Evolutionary conservation across 2,888 invertebrate genomes (phyloP).

Genomic region (Yponomeuta malinellus): DNA sequence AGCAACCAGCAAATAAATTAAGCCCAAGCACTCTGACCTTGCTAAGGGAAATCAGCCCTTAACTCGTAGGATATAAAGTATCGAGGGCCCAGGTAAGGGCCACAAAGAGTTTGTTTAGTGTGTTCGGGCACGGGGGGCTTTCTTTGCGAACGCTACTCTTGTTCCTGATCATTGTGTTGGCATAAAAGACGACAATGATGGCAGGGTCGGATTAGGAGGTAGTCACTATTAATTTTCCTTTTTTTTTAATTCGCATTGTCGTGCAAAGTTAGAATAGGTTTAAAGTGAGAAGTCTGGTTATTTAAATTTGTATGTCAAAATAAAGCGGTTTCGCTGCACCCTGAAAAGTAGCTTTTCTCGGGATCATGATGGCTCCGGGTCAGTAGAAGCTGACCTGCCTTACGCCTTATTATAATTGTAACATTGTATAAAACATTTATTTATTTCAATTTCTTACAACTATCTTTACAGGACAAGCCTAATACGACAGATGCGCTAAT

Average conservation of each 20-base stretch:
- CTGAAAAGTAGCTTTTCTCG: no score
- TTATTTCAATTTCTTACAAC: no score
- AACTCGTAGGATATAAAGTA: conserved; percentile 32
- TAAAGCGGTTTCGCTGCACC: no score
- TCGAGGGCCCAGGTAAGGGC: conserved; percentile 33
- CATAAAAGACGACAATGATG: conserved; percentile 52
- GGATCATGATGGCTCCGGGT: no score
- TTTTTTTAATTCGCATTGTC: not conserved
- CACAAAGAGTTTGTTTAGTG: conserved; percentile 51
- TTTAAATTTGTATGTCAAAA: no score
- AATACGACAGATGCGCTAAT: no score
- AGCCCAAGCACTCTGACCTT: conserved; percentile 24
- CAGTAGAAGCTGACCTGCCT: no score
- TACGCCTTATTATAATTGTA: no score
- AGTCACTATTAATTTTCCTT: not conserved
- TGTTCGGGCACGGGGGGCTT: conserved; percentile 50
- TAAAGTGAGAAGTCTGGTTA: no score
- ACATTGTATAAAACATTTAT: no score
- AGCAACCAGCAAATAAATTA: not conserved
- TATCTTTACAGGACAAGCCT: no score
- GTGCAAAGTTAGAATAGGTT: no score
- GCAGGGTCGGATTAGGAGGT: conserved; percentile 40
- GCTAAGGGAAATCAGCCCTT: conserved; percentile 40
- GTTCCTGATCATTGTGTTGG: conserved; percentile 41
- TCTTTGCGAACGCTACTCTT: conserved; percentile 63